Conservation (phyloP, 2,888 invertebrate genomes). For the Athalia circularis region DNA sequence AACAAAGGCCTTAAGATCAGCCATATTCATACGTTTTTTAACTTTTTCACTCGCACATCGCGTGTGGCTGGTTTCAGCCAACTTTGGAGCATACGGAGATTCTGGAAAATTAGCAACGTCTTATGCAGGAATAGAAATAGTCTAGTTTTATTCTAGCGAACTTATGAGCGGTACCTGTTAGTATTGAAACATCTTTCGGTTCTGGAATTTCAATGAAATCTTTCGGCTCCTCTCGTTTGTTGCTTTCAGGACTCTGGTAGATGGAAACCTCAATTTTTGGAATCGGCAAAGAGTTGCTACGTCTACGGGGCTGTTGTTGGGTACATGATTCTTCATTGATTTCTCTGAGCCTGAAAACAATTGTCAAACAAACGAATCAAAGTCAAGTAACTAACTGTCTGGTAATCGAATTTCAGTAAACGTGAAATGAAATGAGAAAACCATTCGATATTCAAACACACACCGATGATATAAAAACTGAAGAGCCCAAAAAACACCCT, state of each 20-base stretch:
- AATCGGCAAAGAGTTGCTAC: conserved; percentile 95
- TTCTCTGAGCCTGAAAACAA: conserved; percentile 83
- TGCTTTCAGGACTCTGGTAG: conserved; percentile 85
- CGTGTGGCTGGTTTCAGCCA: conserved; percentile 75
- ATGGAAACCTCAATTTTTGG: conserved; percentile 94
- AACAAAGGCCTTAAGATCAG: conserved; percentile 92
- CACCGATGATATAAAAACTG: conserved; percentile 93
- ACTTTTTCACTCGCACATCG: conserved; percentile 88
- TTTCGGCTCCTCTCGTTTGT: conserved; percentile 81
- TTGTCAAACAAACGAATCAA: neutral
- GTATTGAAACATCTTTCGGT: conserved; percentile 80
- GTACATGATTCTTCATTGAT: conserved; percentile 89
- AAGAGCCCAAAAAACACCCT: conserved; percentile 98
- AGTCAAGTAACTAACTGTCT: neutral
- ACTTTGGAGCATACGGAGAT: conserved; percentile 74
- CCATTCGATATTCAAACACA: neutral
- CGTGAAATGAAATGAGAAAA: neutral
- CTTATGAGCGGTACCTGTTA: conserved; percentile 76
- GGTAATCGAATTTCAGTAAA: neutral
- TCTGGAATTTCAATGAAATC: conserved; percentile 89
- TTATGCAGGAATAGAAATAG: conserved; percentile 46
- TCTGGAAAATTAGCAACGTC: conserved; percentile 66
- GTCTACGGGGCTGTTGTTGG: conserved; percentile 86
- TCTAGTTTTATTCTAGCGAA: neutral
- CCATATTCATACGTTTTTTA: conserved; percentile 92